Evolutionary conservation across 53 echinoderm and acorn worm genomes (phyloP).

Genomic region (Henricia sp.): DNA sequence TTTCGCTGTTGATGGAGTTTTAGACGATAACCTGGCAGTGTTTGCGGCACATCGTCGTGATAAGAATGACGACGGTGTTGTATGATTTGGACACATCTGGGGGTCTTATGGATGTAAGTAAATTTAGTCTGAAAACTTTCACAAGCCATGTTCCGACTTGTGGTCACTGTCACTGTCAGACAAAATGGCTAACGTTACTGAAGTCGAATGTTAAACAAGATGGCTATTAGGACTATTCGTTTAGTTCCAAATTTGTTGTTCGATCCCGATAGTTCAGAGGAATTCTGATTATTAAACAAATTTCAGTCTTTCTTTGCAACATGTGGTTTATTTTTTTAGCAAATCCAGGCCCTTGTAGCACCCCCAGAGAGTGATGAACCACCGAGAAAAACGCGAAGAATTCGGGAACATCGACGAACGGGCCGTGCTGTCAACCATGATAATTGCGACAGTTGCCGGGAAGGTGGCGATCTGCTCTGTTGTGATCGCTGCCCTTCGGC

Average conservation of each 20-base stretch:
- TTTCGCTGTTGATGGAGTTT: too few species aligned
- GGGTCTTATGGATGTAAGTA: slow-evolving; percentile 95
- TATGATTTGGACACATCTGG: slow-evolving; percentile 99
- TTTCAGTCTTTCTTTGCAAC: background rate
- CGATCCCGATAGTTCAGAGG: background rate
- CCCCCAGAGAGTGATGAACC: slow-evolving; percentile 95
- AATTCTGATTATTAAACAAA: background rate
- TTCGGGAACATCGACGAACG: slow-evolving; percentile 79
- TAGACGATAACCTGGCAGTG: too few species aligned
- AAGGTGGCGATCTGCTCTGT: slow-evolving; percentile 96
- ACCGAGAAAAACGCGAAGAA: slow-evolving; percentile 80
- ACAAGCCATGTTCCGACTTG: background rate
- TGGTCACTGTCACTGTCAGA: slow-evolving; percentile 16
- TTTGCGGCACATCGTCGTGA: background rate
- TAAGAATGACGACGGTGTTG: slow-evolving; percentile 82
- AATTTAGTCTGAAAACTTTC: background rate
- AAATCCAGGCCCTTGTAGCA: slow-evolving; percentile 93
- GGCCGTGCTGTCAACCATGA: slow-evolving; percentile 90
- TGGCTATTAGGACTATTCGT: too few species aligned
- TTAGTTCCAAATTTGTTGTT: too few species aligned
- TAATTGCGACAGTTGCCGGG: slow-evolving; percentile 93
- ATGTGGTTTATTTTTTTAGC: slow-evolving; percentile 60
- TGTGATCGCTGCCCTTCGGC: slow-evolving; percentile 97
- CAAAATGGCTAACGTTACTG: slow-evolving; percentile 5
- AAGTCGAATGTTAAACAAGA: background rate